Evolutionary conservation across 2,888 invertebrate species (phyloP), one percentile per base, ranked within the genome.

Genomic region (Seira ritae): DNA sequence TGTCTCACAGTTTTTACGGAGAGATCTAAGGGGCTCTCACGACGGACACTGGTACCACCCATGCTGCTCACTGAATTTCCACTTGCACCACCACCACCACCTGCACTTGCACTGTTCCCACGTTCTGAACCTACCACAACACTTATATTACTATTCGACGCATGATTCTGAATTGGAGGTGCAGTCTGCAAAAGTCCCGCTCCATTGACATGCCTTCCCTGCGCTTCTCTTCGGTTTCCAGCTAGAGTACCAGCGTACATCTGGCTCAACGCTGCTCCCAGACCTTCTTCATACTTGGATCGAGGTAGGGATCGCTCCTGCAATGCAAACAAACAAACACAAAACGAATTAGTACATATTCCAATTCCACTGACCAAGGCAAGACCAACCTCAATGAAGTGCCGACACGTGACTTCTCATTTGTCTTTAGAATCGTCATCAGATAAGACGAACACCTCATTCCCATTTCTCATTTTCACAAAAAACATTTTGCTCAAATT

Each of bases 1-100:
- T 96, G 96, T 90, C 96, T 94, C 0, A 97, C 94, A 0, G 96
- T 97, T 91, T 97, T 96, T 67, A 97, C 96, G 0, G 97, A 97
- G 74, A 97, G 92, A 91, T 97, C 97, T 83, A 97, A 91, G 0
- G 96, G 97, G 10, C 96, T 96, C 90, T 95, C 95, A 50, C 94
- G 92, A 77, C 87, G 71, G 15, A 87, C 85, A 71, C 70, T 81
- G 55, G 75, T 80, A 67, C 78, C 80, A 65, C 76, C 77, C 71
- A 70, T 80, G 69, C 70, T 80, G 70, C 73, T 78, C 20, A 46
- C 67, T 66, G 70, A 69, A 66, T 55, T 37, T 24, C 23, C 70
- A 22, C 12, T 42, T 50, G 19, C 42, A 42, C 37, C 24, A 15
- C 50, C 46, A 15, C 31, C 68, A 24, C 60, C 24, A 15, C 42